Evolutionary conservation across 2,888 invertebrate species (phyloP).

Genomic region (Cosmopolites sordidus): DNA sequence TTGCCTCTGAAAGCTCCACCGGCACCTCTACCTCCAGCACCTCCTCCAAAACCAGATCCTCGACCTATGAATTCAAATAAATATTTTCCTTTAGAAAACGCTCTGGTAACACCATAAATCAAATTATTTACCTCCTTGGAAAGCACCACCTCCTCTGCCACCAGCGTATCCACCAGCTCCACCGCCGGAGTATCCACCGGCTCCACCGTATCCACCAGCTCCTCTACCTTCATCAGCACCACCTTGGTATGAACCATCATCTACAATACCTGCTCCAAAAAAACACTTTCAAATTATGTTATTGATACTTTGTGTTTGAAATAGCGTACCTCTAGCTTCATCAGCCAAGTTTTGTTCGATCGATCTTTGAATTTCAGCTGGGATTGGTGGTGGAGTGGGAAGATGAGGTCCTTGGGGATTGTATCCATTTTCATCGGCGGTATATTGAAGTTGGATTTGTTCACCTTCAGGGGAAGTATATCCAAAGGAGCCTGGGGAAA

Average conservation of each 20-base stretch:
- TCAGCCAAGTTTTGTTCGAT: constrained; percentile 38
- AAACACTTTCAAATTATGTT: too few relatives aligned
- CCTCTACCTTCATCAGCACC: constrained; percentile 28
- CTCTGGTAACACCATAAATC: too few relatives aligned
- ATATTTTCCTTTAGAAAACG: too few relatives aligned
- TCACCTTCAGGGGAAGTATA: constrained; percentile 42
- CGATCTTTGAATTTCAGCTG: constrained; percentile 52
- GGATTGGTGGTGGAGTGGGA: constrained; percentile 58
- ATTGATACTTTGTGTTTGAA: too few relatives aligned
- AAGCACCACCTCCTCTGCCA: constrained; percentile 4
- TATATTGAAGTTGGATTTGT: constrained; percentile 50
- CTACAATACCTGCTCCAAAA: constrained; percentile 29
- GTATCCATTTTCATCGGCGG: constrained; percentile 57
- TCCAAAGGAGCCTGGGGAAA: constrained; percentile 37
- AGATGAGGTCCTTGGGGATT: constrained; percentile 54
- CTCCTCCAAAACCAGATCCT: constrained; percentile 6
- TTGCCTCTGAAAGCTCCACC: constrained; percentile 12
- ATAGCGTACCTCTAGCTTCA: constrained; percentile 33
- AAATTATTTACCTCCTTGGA: constrained; percentile 14
- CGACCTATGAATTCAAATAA: too few relatives aligned
- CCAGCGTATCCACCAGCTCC: constrained; percentile 3
- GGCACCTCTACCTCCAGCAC: not conserved
- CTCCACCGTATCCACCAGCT: constrained; percentile 21
- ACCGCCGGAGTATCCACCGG: constrained; percentile 9
- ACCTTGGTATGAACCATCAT: constrained; percentile 37